phyloP scores from a whole-genome alignment of 2,797 vertebrate genomes.

The Malurus splendens region DNA sequence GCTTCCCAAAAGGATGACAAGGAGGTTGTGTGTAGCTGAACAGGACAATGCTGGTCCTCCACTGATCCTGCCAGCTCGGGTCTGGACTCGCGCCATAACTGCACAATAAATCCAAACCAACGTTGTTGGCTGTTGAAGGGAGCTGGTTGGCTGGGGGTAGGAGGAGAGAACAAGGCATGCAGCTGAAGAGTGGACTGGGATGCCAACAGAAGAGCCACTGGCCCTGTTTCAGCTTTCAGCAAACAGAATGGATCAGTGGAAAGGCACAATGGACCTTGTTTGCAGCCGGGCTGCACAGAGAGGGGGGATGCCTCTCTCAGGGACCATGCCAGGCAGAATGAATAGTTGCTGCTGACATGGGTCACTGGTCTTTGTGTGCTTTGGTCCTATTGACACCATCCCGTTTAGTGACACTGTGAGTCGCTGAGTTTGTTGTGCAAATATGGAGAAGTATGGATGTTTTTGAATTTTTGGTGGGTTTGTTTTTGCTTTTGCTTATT shows the following conservation, averaged over 20 bases:
- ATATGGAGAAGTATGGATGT: background rate
- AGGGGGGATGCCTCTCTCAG: background rate
- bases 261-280: background rate
- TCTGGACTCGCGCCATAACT: slow-evolving; percentile 62
- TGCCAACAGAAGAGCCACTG: background rate
- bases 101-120: slow-evolving; percentile 49
- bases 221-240: background rate
- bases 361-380: background rate
- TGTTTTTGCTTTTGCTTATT: background rate
- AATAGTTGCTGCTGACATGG: background rate
- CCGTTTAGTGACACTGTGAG: background rate
- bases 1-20: slow-evolving; percentile 74
- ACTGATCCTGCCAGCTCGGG: slow-evolving; percentile 60
- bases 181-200: background rate
- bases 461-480: background rate
- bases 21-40: slow-evolving; percentile 69
- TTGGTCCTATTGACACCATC: background rate
- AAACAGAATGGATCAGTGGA: slow-evolving; percentile 6
- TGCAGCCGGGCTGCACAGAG: background rate
- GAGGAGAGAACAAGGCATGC: background rate
- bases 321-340: background rate
- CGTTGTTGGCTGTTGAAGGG: background rate
- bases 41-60: slow-evolving; percentile 52
- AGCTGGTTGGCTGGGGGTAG: background rate
- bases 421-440: background rate